Evolutionary conservation across 2,888 invertebrate genomes (phyloP), one percentile per base, ranked within the genome.

Genomic region (Teleiodes luculella): DNA sequence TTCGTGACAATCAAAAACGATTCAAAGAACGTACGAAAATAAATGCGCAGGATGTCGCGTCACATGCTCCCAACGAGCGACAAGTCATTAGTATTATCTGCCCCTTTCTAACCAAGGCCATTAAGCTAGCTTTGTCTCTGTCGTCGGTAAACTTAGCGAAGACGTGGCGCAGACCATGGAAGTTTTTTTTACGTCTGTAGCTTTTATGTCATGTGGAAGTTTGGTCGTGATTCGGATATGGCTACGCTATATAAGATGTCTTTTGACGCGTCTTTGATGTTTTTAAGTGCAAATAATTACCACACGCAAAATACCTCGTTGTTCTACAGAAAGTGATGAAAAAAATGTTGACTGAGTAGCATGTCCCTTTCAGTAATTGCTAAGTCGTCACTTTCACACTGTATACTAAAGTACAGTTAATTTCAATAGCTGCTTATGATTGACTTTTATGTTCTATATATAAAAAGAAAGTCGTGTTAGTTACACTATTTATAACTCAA

Each of bases 21-120:
- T 78, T 78, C 77, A 66, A 64, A 67, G 76, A 74, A 77, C 66
- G 70, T 70, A 64, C 71, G 75, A 74, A 78, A 76, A 78, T 72
- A 69, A 73, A 68, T 61, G 64, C 59, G 54, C 68, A 66, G 65
- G 66, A 71, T 68, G 72, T 65, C 66, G 65, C 63, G 57, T 67
- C 74, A 72, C 69, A 62, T 76, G 74, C 63, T 58, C 36, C 43
- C 52, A 66, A 70, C 59, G 70, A 62, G 62, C 55, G 11, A 55
- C 36, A 53, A 53, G 59, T 64, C 66, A 64, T 68, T 66, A 67
- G 56, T 53, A 56, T 41, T 43, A 67, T 65, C 53, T 57, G 10
- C 55, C 55, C 68, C 60, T 31, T 24, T 28, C 60, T 16, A 43
- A 28, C 4, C 11, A 14, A 51, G 49, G 10, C 4, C 14, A 2